Conservation (phyloP, 1,140 invertebrate species). For the Zaprionus davidi region DNA sequence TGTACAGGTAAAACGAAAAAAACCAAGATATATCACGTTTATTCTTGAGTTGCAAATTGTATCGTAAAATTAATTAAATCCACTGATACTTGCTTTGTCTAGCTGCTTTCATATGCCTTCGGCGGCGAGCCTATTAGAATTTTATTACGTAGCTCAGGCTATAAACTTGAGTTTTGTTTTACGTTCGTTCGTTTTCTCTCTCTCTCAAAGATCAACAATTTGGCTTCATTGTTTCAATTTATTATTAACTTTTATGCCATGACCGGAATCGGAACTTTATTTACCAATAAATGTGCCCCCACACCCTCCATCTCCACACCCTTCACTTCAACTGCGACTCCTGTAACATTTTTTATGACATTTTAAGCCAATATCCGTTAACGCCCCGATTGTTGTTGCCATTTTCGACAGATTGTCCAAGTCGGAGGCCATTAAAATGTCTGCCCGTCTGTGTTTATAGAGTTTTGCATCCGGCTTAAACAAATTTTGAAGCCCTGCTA, state of each 20-base stretch:
- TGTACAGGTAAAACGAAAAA: constrained; percentile 10
- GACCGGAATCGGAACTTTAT: constrained; percentile 59
- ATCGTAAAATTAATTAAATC: constrained; percentile 71
- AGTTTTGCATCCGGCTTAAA: constrained; percentile 47
- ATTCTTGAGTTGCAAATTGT: constrained; percentile 36
- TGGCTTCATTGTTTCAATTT: constrained; percentile 79
- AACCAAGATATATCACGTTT: constrained; percentile 6
- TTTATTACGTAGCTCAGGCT: constrained; percentile 59
- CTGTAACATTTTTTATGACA: constrained; percentile 63
- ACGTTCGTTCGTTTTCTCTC: constrained; percentile 7
- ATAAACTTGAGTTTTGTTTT: constrained; percentile 64
- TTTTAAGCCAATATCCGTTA: constrained; percentile 82
- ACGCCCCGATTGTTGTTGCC: constrained; percentile 67
- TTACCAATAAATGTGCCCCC: constrained; percentile 72
- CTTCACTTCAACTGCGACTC: background rate
- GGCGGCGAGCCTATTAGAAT: constrained; percentile 61
- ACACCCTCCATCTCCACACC: no score
- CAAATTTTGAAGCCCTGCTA: constrained; percentile 41
- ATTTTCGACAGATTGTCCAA: constrained; percentile 64
- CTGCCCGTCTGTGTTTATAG: constrained; percentile 21
- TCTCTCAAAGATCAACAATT: constrained; percentile 59
- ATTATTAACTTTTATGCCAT: constrained; percentile 77
- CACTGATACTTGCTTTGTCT: constrained; percentile 23
- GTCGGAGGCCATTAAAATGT: constrained; percentile 72
- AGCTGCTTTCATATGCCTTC: constrained; percentile 62